A percentile compares a stretch with the other conserved stretches of the same genome.
Conservation (phyloP, 2,113 vertebrate species). For the Pachycephala philippinensis region DNA sequence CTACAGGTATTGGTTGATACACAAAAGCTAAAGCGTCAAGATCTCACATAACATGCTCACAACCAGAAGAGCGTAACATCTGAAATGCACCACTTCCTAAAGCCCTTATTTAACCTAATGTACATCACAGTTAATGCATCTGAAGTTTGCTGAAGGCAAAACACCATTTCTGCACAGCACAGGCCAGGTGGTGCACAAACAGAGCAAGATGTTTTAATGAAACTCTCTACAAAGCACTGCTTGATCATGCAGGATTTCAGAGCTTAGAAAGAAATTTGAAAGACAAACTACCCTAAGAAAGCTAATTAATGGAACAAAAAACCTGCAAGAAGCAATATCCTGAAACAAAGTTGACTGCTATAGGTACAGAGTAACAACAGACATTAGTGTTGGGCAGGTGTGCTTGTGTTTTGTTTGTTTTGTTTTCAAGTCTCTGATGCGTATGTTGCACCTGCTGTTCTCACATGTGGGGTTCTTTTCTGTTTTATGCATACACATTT, state of each 20-base stretch:
- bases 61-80: not conserved
- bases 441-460: not conserved
- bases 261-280: not conserved
- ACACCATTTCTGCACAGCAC: not conserved
- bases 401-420: not conserved
- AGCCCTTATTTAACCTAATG: not conserved
- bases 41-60: not conserved
- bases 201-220: not conserved
- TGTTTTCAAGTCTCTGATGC: not conserved
- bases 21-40: not conserved
- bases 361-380: not conserved
- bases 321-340: not conserved
- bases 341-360: not conserved
- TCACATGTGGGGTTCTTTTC: not conserved
- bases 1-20: not conserved
- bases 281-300: not conserved
- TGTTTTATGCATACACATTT: not conserved
- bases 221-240: not conserved
- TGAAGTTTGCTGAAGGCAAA: not conserved
- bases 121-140: not conserved
- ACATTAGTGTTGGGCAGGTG: accelerated
- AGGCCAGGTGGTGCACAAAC: not conserved
- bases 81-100: not conserved
- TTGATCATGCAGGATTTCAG: not conserved
- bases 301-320: not conserved